phyloP scores from a whole-genome alignment of 2,113 vertebrate species.

The Myotis brandtii region DNA sequence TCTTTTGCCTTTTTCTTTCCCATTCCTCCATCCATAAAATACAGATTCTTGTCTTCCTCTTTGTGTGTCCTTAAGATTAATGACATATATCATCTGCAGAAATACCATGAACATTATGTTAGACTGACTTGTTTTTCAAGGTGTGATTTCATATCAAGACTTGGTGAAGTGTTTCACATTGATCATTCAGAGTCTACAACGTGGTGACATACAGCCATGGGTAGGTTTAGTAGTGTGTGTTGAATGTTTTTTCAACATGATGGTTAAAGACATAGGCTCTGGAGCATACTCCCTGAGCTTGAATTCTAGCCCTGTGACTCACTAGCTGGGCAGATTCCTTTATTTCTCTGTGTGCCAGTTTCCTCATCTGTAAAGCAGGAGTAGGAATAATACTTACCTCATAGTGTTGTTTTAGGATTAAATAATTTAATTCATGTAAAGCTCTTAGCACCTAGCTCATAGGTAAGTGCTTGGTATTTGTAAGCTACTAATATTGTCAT shows the following conservation, averaged over 20 bases:
- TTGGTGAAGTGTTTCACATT: constrained; percentile 91
- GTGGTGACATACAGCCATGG: constrained; percentile 94
- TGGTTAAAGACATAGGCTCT: not conserved
- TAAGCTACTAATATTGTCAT: not conserved
- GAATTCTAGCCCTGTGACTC: not conserved
- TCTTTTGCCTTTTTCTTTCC: not conserved
- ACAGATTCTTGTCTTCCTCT: not conserved
- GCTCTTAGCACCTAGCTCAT: not conserved
- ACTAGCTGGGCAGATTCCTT: not conserved
- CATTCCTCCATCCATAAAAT: not conserved
- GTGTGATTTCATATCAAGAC: constrained; percentile 93
- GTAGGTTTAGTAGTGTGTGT: constrained; percentile 82
- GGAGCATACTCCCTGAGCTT: not conserved
- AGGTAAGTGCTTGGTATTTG: not conserved
- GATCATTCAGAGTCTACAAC: constrained; percentile 90
- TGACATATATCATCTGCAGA: not conserved
- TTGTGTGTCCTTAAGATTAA: constrained; percentile 29
- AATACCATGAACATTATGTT: constrained; percentile 51
- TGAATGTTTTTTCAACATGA: not conserved
- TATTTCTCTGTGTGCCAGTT: not conserved
- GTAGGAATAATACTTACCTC: not conserved
- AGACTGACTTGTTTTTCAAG: constrained; percentile 80
- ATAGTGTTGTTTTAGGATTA: not conserved
- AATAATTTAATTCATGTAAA: not conserved
- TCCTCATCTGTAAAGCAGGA: not conserved